phyloP scores from a whole-genome alignment of 1,140 invertebrate genomes.

The Dolichoris vasculosae region DNA sequence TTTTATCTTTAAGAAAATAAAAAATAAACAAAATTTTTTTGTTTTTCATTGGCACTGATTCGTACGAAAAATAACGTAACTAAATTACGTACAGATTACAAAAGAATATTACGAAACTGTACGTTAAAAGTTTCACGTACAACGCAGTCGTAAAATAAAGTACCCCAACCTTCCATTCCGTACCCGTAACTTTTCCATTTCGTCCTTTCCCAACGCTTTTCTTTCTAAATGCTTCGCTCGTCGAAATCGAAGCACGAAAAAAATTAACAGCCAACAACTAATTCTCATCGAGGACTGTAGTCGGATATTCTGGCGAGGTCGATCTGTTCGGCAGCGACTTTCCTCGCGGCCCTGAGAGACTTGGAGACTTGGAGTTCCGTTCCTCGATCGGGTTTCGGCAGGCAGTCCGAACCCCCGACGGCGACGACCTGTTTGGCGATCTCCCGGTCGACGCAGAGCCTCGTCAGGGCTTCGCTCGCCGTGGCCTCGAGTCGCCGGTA shows the following conservation, averaged over 20 bases:
- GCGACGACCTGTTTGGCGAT: conserved; percentile 85
- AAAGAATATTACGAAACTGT: not conserved
- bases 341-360: conserved; percentile 75
- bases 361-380: conserved; percentile 79
- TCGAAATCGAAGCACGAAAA: too few relatives aligned
- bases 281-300: conserved; percentile 75
- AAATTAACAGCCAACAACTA: not conserved
- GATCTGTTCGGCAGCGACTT: conserved; percentile 75
- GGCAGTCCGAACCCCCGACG: conserved; percentile 83
- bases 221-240: too few relatives aligned
- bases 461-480: conserved; percentile 88
- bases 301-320: conserved; percentile 80
- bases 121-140: not conserved
- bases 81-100: not conserved
- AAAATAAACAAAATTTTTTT: not conserved
- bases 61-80: not conserved
- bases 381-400: conserved; percentile 80
- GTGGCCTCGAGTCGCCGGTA: conserved; percentile 87
- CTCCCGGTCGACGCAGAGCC: conserved; percentile 83
- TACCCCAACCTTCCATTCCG: too few relatives aligned
- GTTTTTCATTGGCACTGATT: not conserved
- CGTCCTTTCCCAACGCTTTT: too few relatives aligned
- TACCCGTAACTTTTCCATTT: too few relatives aligned
- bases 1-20: not conserved
- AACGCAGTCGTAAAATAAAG: too few relatives aligned